Conservation (phyloP, 2,113 vertebrate species). For the Gobius niger region DNA sequence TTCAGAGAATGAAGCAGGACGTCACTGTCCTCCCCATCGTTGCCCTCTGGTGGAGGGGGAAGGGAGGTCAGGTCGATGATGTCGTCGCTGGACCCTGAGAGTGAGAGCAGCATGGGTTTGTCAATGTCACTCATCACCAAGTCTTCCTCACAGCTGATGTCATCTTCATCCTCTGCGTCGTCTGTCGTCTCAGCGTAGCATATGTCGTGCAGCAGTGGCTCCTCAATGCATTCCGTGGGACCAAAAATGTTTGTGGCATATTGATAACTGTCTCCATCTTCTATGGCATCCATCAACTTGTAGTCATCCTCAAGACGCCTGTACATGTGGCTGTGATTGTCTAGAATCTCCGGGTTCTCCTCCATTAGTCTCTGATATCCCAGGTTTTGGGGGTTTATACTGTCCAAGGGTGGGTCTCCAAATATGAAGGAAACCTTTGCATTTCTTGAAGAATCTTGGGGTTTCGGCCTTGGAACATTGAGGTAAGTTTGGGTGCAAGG, state of each 20-base stretch:
- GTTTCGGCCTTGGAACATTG: conserved; percentile 83
- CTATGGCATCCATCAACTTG: conserved; percentile 85
- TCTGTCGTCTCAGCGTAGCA: conserved; percentile 96
- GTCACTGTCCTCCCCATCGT: conserved; percentile 90
- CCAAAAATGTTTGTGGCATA: conserved; percentile 91
- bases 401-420: conserved; percentile 88
- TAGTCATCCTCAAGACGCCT: conserved; percentile 86
- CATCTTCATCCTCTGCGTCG: conserved; percentile 94
- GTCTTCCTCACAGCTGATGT: conserved; percentile 97
- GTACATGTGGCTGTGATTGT: conserved; percentile 85
- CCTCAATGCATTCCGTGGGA: conserved; percentile 87
- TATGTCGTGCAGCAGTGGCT: conserved; percentile 93
- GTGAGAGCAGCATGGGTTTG: conserved; percentile 85
- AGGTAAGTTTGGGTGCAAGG: conserved; percentile 79
- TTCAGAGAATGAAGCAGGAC: conserved; percentile 95
- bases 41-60: conserved; percentile 95
- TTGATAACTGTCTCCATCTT: conserved; percentile 86
- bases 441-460: conserved; percentile 86
- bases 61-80: conserved; percentile 98
- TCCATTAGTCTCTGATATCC: conserved; percentile 94
- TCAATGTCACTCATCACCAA: conserved; percentile 85
- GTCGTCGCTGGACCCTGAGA: conserved; percentile 95
- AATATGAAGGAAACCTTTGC: conserved; percentile 99
- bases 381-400: conserved; percentile 86
- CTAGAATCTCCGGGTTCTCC: conserved; percentile 86